These are phyloP conservation scores for Luscinia megarhynchos DNA, from an alignment of 2,797 vertebrate species.

Conservation along the genomic window DNA sequence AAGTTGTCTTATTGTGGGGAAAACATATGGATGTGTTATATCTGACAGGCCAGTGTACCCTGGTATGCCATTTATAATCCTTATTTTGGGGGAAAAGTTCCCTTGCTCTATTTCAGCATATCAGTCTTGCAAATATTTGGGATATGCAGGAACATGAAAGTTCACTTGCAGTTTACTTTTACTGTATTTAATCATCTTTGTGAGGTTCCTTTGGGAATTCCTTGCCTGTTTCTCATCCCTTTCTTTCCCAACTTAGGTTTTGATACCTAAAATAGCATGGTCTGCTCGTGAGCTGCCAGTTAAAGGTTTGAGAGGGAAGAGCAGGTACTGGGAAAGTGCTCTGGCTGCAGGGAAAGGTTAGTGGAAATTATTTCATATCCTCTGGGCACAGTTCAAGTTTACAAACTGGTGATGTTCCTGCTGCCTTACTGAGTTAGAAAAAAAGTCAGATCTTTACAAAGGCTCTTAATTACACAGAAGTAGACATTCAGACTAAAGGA, in stretches of 20 bases:
- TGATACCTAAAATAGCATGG: neutral
- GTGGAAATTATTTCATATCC: neutral
- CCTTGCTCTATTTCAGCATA: neutral
- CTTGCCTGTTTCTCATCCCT: neutral
- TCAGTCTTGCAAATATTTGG: neutral
- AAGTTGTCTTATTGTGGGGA: neutral
- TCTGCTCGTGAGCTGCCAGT: neutral
- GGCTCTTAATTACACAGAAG: neutral
- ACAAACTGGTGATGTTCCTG: neutral
- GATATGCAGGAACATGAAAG: neutral
- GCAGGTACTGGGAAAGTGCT: neutral
- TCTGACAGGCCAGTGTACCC: neutral
- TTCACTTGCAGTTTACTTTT: neutral
- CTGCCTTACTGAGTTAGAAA: neutral
- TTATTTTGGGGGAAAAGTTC: neutral
- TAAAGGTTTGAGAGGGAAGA: neutral
- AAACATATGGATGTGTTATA: neutral
- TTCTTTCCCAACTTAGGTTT: neutral
- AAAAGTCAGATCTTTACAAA: neutral
- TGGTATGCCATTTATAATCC: neutral
- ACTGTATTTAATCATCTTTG: neutral
- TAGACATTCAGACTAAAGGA: neutral
- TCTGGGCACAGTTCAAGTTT: neutral
- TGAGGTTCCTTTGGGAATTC: neutral
- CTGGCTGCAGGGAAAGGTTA: neutral